Percentiles rank a stretch among this genome's conserved stretches.
These are phyloP conservation scores for Puntigrus tetrazona DNA, from an alignment of 2,113 vertebrate species.

Conservation along the genomic window DNA sequence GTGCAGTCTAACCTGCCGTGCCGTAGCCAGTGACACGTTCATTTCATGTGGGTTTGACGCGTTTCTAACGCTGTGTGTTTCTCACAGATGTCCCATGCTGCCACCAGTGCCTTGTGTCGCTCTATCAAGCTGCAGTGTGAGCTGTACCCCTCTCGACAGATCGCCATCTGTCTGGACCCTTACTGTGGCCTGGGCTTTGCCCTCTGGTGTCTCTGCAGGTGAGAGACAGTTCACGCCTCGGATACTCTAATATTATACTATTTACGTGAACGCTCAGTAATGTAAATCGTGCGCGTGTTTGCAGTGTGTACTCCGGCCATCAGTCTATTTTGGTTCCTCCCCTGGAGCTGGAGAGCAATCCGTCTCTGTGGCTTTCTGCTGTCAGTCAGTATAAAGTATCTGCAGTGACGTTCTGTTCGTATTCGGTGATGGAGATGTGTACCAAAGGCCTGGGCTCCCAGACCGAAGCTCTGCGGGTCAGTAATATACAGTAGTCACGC, in stretches of 20 bases:
- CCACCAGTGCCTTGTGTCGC: constrained; percentile 95
- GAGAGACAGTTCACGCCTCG: constrained; percentile 27
- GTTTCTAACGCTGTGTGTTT: constrained; percentile 9
- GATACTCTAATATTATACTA: not conserved
- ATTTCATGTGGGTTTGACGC: not conserved
- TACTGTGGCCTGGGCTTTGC: constrained; percentile 97
- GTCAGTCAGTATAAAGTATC: constrained; percentile 96
- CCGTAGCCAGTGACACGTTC: not conserved
- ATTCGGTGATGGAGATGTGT: constrained; percentile 98
- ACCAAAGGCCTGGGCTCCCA: constrained; percentile 91
- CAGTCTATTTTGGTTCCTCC: constrained; percentile 95
- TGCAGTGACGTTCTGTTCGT: constrained; percentile 95
- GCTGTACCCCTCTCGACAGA: constrained; percentile 94
- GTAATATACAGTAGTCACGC: constrained; percentile 50
- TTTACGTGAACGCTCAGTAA: not conserved
- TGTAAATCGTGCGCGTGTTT: constrained; percentile 40
- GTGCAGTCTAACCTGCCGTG: constrained; percentile 65
- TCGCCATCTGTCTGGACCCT: constrained; percentile 94
- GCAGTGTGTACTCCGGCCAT: constrained; percentile 86
- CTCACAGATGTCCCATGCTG: constrained; percentile 91
- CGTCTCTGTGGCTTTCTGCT: constrained; percentile 89
- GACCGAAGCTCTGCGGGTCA: constrained; percentile 86
- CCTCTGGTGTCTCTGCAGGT: constrained; percentile 98
- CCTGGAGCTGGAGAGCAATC: constrained; percentile 91
- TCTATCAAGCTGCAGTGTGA: constrained; percentile 97